These are phyloP conservation scores for Brachystomella parvula DNA, from an alignment of 1,140 invertebrate species.

Conservation along the genomic window DNA sequence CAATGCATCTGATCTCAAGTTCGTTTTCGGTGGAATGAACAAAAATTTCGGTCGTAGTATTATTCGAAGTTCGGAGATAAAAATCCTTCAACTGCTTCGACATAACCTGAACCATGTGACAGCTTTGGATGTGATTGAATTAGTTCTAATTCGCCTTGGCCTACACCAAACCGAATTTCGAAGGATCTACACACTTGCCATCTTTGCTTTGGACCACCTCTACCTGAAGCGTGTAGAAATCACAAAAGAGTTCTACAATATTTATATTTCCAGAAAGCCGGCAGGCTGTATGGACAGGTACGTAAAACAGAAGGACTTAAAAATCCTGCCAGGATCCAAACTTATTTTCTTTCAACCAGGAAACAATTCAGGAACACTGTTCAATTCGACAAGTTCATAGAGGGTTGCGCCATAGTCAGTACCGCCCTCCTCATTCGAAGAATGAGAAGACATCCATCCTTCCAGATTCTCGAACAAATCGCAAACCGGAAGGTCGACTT, in stretches of 20 bases:
- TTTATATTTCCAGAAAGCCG: too few species aligned
- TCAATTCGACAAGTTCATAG: background rate
- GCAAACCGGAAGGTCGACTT: too few species aligned
- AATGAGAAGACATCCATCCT: background rate
- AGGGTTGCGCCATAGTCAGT: background rate
- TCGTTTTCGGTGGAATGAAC: too few species aligned
- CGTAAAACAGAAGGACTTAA: too few species aligned
- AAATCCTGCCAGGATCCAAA: background rate
- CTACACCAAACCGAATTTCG: background rate
- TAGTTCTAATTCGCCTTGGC: background rate
- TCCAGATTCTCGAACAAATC: background rate
- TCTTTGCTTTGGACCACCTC: slow-evolving; percentile 5
- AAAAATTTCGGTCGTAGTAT: too few species aligned
- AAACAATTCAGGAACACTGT: background rate
- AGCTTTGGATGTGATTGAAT: background rate
- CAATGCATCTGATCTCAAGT: too few species aligned
- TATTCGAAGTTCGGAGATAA: background rate
- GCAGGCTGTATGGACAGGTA: too few species aligned
- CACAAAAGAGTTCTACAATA: background rate
- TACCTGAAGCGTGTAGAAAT: slow-evolving; percentile 7
- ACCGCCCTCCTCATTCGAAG: background rate
- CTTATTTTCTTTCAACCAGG: background rate
- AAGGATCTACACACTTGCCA: background rate
- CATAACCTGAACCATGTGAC: background rate
- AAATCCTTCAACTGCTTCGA: background rate